A percentile compares a stretch with the other conserved stretches of the same genome.
These are phyloP conservation scores for Sorex maritimensis DNA, from an alignment of 2,797 vertebrate genomes.

Conservation along the genomic window DNA sequence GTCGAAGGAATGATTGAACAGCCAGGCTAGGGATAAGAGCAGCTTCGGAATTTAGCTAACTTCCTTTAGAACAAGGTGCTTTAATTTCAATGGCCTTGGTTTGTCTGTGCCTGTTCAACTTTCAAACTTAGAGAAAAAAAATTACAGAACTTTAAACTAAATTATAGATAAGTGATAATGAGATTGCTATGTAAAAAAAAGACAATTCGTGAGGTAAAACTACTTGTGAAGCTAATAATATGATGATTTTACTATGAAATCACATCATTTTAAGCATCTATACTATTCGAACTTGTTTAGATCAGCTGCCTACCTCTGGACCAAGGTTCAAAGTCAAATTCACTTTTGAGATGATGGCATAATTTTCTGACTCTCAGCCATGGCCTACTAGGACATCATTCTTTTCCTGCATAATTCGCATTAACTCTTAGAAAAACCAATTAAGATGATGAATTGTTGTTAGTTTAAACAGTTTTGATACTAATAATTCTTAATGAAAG, in stretches of 20 bases:
- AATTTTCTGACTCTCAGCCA: constrained; percentile 69
- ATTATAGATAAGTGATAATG: no score
- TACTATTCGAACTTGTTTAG: neutral
- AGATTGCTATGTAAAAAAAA: no score
- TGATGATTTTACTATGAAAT: no score
- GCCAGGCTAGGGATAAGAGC: neutral
- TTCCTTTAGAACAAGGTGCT: neutral
- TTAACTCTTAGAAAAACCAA: constrained; percentile 80
- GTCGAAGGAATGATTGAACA: neutral
- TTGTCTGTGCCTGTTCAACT: constrained; percentile 48
- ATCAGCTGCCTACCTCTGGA: neutral
- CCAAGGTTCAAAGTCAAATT: constrained; percentile 17
- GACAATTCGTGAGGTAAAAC: no score
- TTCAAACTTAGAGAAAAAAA: neutral
- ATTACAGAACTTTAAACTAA: neutral
- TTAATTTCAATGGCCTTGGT: constrained; percentile 12
- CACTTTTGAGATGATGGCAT: constrained; percentile 50
- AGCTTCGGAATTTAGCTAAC: neutral
- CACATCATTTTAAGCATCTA: no score
- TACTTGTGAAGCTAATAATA: no score
- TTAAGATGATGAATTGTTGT: constrained; percentile 86
- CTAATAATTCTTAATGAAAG: constrained; percentile 86
- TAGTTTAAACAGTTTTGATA: constrained; percentile 83
- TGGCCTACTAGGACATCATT: constrained; percentile 58
- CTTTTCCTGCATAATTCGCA: constrained; percentile 76